phyloP scores from a whole-genome alignment of 1,140 invertebrate species.

The Drosophila teissieri region DNA sequence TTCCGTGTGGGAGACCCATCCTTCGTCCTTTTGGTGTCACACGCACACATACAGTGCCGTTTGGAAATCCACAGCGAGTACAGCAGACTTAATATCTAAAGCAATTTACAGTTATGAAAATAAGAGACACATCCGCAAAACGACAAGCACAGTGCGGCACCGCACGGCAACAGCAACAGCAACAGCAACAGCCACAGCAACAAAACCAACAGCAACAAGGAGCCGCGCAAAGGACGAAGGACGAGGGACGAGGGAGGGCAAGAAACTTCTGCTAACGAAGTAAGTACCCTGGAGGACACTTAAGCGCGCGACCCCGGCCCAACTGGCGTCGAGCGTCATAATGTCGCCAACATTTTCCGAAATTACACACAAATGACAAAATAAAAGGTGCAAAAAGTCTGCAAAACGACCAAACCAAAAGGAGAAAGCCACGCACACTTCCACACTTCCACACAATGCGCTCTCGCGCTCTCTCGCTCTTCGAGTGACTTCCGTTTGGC shows the following conservation, averaged over 20 bases:
- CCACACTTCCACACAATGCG: conserved; percentile 1
- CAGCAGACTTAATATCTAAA: conserved; percentile 82
- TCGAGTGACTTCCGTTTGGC: conserved; percentile 47
- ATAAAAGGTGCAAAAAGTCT: conserved; percentile 81
- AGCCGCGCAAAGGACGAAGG: not conserved
- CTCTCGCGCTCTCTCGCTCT: conserved; percentile 10
- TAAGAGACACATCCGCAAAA: conserved; percentile 83
- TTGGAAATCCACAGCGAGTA: conserved; percentile 47
- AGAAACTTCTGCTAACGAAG: conserved; percentile 83
- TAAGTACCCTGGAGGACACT: conserved; percentile 84
- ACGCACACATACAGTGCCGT: conserved; percentile 13
- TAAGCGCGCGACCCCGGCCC: conserved; percentile 75
- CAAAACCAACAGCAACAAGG: conserved; percentile 26
- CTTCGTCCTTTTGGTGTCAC: not conserved
- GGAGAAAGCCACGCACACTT: conserved; percentile 24
- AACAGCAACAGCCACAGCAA: conserved; percentile 15
- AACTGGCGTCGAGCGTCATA: conserved; percentile 59
- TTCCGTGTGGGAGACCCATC: not conserved
- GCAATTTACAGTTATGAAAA: conserved; percentile 85
- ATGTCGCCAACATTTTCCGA: conserved; percentile 81
- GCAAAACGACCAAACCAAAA: conserved; percentile 44
- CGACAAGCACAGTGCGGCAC: conserved; percentile 65
- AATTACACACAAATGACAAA: conserved; percentile 81
- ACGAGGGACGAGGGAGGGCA: conserved; percentile 22
- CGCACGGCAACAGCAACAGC: conserved; percentile 21